A percentile compares a stretch with the other conserved stretches of the same genome.
Conservation (phyloP, 2,113 vertebrate genomes). For the Malurus alboscapulatus region DNA sequence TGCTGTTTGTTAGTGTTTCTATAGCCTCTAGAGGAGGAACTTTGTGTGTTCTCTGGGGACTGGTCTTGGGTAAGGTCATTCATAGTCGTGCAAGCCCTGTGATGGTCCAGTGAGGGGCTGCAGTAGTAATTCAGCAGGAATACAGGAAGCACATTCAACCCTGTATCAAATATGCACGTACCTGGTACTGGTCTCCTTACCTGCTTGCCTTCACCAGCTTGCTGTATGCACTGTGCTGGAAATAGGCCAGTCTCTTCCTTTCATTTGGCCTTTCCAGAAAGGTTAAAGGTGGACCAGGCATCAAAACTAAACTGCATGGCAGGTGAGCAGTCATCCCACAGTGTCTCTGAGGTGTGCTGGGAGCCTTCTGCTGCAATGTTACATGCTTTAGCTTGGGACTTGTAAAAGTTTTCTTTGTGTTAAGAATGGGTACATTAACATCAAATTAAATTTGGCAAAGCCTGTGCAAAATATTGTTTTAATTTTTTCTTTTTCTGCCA, state of each 20-base stretch:
- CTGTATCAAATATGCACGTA: not conserved
- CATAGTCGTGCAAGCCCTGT: not conserved
- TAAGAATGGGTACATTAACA: not conserved
- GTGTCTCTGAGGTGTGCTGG: not conserved
- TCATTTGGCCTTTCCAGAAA: not conserved
- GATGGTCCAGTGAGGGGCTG: rapidly evolving
- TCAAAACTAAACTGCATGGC: not conserved
- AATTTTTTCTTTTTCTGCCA: not conserved
- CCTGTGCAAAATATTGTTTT: not conserved
- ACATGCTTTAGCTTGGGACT: not conserved
- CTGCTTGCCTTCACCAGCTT: not conserved
- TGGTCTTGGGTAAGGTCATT: constrained; percentile 65
- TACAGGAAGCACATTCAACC: not conserved
- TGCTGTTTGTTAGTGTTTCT: constrained; percentile 44
- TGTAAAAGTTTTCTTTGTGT: not conserved
- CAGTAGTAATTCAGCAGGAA: not conserved
- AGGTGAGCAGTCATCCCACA: not conserved
- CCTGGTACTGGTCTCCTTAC: not conserved
- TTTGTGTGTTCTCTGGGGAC: constrained; percentile 37
- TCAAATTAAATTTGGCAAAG: not conserved
- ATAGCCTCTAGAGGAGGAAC: constrained; percentile 29
- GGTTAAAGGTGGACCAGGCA: not conserved
- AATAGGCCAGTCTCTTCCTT: not conserved
- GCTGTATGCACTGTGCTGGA: not conserved
- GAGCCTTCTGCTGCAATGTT: not conserved